These are phyloP conservation scores for Heliangelus exortis DNA, from an alignment of 2,797 vertebrate species.

Conservation along the genomic window DNA sequence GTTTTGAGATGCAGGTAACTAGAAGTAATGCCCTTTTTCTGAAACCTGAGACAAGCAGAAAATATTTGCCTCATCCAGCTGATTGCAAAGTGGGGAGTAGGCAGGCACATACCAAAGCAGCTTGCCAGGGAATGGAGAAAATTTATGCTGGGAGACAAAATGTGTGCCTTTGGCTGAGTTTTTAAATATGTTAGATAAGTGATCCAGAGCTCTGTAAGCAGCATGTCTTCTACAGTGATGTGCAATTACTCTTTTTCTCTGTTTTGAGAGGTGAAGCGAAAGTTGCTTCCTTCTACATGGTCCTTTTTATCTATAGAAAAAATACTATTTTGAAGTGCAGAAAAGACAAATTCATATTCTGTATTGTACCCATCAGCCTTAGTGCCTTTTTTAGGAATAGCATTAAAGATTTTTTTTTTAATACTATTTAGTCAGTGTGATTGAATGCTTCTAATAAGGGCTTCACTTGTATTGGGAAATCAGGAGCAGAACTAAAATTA, in stretches of 20 bases:
- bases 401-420: constrained; percentile 33
- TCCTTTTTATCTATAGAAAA: constrained; percentile 61
- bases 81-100: constrained; percentile 6
- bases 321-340: constrained; percentile 19
- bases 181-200: constrained; percentile 27
- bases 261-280: constrained; percentile 26
- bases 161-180: background rate
- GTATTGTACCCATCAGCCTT: constrained; percentile 31
- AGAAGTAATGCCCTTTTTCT: constrained; percentile 55
- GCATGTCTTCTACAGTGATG: background rate
- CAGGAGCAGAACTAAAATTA: background rate
- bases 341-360: constrained; percentile 46
- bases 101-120: background rate
- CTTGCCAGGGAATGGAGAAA: constrained; percentile 4
- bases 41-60: constrained; percentile 34
- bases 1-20: constrained; percentile 24
- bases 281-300: constrained; percentile 19
- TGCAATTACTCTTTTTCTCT: constrained; percentile 6
- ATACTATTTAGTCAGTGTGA: constrained; percentile 24
- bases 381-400: constrained; percentile 36
- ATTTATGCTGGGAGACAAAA: constrained; percentile 4
- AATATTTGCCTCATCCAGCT: constrained; percentile 4
- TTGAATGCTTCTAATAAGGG: constrained; percentile 41
- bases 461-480: constrained; percentile 28
- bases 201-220: constrained; percentile 11